phyloP scores from a whole-genome alignment of 2,888 invertebrate species.

The Pasiphila rectangulata region DNA sequence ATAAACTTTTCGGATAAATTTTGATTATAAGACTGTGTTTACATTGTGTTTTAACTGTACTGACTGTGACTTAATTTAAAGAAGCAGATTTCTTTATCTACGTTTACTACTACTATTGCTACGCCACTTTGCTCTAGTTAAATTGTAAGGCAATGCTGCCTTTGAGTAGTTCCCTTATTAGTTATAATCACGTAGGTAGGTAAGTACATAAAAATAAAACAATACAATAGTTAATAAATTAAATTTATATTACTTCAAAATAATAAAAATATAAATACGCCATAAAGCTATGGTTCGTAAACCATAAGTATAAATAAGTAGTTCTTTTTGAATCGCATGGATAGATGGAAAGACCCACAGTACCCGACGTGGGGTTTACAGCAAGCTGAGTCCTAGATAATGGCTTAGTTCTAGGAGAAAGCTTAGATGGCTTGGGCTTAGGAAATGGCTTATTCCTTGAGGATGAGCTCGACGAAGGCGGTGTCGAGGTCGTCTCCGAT shows the following conservation, averaged over 20 bases:
- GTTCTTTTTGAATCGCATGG: conserved; percentile 63
- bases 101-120: too few species aligned
- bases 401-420: conserved; percentile 82
- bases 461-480: conserved; percentile 97
- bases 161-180: too few species aligned
- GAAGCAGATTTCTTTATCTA: too few species aligned
- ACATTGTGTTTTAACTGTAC: too few species aligned
- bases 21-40: too few species aligned
- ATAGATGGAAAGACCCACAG: conserved; percentile 36
- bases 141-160: neutral
- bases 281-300: conserved; percentile 72
- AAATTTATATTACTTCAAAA: conserved; percentile 74
- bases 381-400: conserved; percentile 49
- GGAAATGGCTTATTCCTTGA: conserved; percentile 85
- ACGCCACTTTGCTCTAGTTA: neutral
- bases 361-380: conserved; percentile 18
- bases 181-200: neutral
- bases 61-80: too few species aligned
- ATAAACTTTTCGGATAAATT: too few species aligned
- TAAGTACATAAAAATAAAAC: conserved; percentile 44
- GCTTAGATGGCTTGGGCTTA: conserved; percentile 82
- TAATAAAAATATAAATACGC: too few species aligned
- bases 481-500: conserved; percentile 99
- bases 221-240: conserved; percentile 64
- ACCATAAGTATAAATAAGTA: conserved; percentile 75